Evolutionary conservation across 2,888 invertebrate genomes (phyloP).

Genomic region (Acanthosepion lycidas): DNA sequence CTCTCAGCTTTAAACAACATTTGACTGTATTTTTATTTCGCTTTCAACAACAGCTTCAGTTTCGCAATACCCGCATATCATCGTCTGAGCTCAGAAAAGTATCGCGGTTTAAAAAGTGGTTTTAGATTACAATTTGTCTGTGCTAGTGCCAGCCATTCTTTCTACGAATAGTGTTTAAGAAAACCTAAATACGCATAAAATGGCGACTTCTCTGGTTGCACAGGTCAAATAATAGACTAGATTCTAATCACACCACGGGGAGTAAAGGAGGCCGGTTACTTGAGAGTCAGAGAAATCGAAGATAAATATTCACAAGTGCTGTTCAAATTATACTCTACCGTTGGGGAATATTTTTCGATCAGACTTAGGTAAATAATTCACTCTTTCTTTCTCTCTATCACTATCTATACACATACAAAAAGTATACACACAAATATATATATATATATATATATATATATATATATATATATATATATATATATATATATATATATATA

Average conservation of each 20-base stretch:
- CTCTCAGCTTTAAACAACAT: too few species aligned
- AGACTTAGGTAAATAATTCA: not conserved
- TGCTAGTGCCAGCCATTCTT: not conserved
- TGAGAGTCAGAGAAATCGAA: not conserved
- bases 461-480: not conserved
- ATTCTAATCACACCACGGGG: slow-evolving; percentile 13
- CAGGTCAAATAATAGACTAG: not conserved
- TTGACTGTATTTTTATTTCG: too few species aligned
- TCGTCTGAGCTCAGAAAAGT: not conserved
- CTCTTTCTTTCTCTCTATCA: not conserved
- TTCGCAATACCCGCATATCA: not conserved
- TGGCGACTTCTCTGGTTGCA: not conserved
- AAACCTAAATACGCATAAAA: not conserved
- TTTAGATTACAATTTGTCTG: not conserved
- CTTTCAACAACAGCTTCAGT: not conserved
- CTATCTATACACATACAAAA: not conserved
- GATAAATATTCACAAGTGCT: slow-evolving; percentile 8
- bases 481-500: not conserved
- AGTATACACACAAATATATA: not conserved
- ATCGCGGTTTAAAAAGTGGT: not conserved
- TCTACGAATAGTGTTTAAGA: not conserved
- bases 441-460: not conserved
- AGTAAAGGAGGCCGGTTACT: not conserved
- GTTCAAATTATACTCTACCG: not conserved
- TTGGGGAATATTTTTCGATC: slow-evolving; percentile 14